Evolutionary conservation across 2,888 invertebrate species (phyloP).

Genomic region (Aproaerema taeniolella): DNA sequence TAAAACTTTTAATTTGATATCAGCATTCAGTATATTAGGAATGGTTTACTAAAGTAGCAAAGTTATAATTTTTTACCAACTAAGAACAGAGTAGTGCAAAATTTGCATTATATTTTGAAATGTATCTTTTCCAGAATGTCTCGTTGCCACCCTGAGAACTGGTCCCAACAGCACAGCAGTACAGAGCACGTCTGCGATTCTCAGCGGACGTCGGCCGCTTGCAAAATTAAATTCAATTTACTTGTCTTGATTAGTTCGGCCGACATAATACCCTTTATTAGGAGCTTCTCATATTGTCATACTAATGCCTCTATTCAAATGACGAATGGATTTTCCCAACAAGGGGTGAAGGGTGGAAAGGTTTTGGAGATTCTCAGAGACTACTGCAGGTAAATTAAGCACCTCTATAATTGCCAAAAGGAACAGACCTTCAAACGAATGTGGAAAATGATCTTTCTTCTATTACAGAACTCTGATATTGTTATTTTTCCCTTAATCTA

Average conservation of each 20-base stretch:
- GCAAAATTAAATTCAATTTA: conserved; percentile 70
- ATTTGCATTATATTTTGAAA: neutral
- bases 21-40: neutral
- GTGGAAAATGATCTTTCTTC: no score
- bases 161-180: neutral
- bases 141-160: no score
- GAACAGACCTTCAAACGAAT: no score
- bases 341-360: no score
- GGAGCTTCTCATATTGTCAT: conserved; percentile 34
- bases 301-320: conserved; percentile 1
- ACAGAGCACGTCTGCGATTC: neutral
- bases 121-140: no score
- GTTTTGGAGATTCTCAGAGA: no score
- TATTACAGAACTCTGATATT: no score
- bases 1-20: no score
- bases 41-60: neutral
- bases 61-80: neutral
- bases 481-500: no score
- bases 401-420: no score
- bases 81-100: neutral
- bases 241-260: conserved; percentile 60
- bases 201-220: conserved; percentile 27
- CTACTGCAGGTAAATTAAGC: no score
- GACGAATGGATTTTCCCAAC: neutral
- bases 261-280: conserved; percentile 46